Percentiles rank a stretch among this genome's conserved stretches.
Conservation (phyloP, 2,113 vertebrate genomes). For the Ivindomyrus marchei region DNA sequence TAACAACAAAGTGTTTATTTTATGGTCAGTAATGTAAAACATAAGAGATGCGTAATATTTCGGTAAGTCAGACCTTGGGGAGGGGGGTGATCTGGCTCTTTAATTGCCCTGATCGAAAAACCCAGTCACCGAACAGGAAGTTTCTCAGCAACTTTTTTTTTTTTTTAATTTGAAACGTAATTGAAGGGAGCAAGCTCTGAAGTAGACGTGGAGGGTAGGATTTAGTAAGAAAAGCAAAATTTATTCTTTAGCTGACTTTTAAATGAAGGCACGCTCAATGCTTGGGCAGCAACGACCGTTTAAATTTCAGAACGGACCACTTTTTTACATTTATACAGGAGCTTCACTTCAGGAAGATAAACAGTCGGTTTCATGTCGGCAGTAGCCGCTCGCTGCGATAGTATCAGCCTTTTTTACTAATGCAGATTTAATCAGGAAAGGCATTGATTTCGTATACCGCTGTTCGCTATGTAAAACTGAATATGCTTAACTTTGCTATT, state of each 20-base stretch:
- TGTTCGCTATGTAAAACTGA: background rate
- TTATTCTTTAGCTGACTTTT: background rate
- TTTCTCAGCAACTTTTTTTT: conserved; percentile 21
- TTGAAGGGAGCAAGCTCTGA: background rate
- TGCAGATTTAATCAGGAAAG: background rate
- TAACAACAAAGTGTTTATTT: background rate
- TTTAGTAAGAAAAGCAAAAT: background rate
- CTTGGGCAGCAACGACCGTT: background rate
- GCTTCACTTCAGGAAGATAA: background rate
- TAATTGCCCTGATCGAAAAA: background rate
- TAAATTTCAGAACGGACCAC: background rate
- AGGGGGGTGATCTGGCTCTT: conserved; percentile 1
- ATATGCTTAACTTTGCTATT: background rate
- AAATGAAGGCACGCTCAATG: background rate
- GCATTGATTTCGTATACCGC: background rate
- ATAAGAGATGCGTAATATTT: background rate
- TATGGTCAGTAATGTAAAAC: background rate
- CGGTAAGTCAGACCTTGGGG: background rate
- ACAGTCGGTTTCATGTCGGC: background rate
- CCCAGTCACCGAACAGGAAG: conserved; percentile 20
- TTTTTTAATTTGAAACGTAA: conserved; percentile 3
- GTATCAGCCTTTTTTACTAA: background rate
- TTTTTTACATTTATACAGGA: background rate
- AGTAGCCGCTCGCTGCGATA: background rate
- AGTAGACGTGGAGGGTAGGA: background rate